Evolutionary conservation across 37 sponge, comb jelly and placozoan genomes (phyloP), one percentile per base, ranked within the genome.

Genomic region (Bolinopsis microptera): DNA sequence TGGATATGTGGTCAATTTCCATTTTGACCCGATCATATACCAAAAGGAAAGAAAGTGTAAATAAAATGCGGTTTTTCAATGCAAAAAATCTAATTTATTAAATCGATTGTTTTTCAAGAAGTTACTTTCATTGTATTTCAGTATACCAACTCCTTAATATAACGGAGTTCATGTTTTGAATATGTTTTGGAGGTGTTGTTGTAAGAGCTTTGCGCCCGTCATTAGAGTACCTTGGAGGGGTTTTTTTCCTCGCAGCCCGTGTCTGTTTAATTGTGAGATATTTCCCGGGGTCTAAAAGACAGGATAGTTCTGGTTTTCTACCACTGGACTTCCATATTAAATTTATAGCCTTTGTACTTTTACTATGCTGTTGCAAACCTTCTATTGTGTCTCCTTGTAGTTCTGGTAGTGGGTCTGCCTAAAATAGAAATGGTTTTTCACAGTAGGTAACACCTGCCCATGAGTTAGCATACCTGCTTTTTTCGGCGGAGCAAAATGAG

Each of bases 251-350:
- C 5, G 18, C 0, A 38, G 3, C 90, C 90, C n/a, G n/a, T n/a
- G 48, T 2, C 40, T 22, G 48, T n/a, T n/a, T n/a, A n/a, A n/a
- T n/a, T n/a, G 30, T 86, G 18, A 86, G 26, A 2, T 3, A 86
- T 28, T 39, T 27, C 0, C 28, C 36, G n/a, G n/a, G 90, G 90
- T 86, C 90, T 38, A 48, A 86, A 86, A 18, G 3, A 22, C n/a
- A 25, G n/a, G 34, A 30, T 86, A 86, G 90, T 86, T 86, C 61
- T 86, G 90, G 25, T 24, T n/a, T n/a, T n/a, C n/a, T 25, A 86
- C 48, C 13, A 48, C 61, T 48, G 61, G 61, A 48, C 61, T 48
- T 5, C 13, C 13, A 5, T 5, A 48, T 13, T 18, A 13, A 18
- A n/a, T n/a, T n/a, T 48, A 5, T 18, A 48, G 9, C 13, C 9